Evolutionary conservation across 2,113 vertebrate species (phyloP), one percentile per base, ranked within the genome.

Genomic region (Fregata magnificens): DNA sequence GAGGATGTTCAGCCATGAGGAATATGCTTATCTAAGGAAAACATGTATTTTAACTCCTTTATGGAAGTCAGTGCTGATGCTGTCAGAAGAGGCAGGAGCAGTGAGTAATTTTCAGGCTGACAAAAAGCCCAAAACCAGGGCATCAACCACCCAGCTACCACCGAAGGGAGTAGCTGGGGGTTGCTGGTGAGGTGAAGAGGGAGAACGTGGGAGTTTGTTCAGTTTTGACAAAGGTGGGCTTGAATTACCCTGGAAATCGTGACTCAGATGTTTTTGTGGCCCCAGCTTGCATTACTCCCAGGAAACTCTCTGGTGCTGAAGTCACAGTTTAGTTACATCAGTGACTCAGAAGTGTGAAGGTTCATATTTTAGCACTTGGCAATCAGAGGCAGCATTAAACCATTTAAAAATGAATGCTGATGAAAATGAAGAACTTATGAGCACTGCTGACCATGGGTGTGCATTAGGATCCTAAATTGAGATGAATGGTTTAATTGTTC

Each of bases 271-370:
- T 98, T 98, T 98, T 98, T 71, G 74, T 98, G 96, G 97, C 98
- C 97, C 95, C 90, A 67, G 97, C 97, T 98, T 98, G 97, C 96
- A 99, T 98, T 98, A 98, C 98, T 99, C 98, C 98, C 98, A 99
- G 98, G 98, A 98, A 99, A 98, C 95, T 98, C 97, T 99, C 98
- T 97, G 98, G 98, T 98, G 98, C 98, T 97, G 91, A 98, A 99
- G 98, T 98, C 98, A 98, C 98, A 98, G 98, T 98, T 99, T 99
- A 98, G 98, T 99, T 99, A 99, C 98, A 98, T 98, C 90, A 98
- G 98, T 99, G 99, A 99, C 98, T 99, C 99, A 99, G 98, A 99
- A 98, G 99, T 99, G 99, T 99, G 99, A 99, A 99, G 96, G 98
- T 98, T 99, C 97, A 98, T 99, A 98, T 99, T 99, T 99, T 99